Conservation (phyloP, 2,797 vertebrate genomes). For the Forpus xanthops region DNA sequence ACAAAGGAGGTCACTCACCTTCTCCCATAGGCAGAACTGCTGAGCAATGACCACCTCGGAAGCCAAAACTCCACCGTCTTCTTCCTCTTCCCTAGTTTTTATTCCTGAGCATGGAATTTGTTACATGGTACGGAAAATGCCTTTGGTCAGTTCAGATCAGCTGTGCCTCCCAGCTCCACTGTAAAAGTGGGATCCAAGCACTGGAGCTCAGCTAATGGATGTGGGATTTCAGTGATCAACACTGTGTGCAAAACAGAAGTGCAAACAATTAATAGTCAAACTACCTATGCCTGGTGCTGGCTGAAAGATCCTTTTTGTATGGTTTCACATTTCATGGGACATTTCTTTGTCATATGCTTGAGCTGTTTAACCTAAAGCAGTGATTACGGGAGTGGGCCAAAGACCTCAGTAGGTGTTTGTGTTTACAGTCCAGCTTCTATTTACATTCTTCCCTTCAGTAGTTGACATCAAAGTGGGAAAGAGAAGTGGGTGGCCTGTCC, state of each 20-base stretch:
- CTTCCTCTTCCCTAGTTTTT: not conserved
- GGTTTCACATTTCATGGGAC: not conserved
- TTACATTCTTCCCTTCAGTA: not conserved
- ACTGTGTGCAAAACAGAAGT: not conserved
- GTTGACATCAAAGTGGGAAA: conserved; percentile 26
- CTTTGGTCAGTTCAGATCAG: not conserved
- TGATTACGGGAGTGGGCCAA: not conserved
- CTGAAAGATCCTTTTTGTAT: not conserved
- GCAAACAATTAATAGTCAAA: not conserved
- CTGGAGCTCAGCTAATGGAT: not conserved
- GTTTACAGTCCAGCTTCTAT: not conserved
- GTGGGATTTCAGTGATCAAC: not conserved
- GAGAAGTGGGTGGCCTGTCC: not conserved
- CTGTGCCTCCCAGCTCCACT: not conserved
- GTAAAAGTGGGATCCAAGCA: not conserved
- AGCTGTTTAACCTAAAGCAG: not conserved
- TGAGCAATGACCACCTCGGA: not conserved
- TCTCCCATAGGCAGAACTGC: not conserved
- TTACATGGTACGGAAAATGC: not conserved
- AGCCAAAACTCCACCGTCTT: not conserved
- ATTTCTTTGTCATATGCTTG: not conserved
- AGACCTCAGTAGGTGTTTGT: not conserved
- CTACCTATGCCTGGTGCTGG: not conserved
- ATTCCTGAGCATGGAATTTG: not conserved
- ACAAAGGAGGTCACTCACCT: not conserved